Conservation (phyloP, 2,113 vertebrate species). For the Prolemur simus region DNA sequence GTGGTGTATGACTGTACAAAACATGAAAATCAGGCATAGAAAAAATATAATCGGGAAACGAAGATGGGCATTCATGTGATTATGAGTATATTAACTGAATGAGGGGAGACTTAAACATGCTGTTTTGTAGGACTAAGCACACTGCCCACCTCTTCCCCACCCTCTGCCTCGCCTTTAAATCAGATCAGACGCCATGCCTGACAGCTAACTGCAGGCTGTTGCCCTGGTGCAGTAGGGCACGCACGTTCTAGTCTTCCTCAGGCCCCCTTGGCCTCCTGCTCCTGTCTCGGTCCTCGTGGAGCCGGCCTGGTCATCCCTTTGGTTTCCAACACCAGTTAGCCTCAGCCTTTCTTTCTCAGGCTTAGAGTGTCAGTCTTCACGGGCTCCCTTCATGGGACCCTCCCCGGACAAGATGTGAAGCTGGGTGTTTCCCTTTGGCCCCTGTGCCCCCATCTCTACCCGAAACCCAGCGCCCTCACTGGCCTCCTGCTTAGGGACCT, state of each 20-base stretch:
- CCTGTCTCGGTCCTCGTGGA: neutral
- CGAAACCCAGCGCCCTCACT: rapidly evolving
- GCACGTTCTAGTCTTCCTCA: neutral
- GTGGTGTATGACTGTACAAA: neutral
- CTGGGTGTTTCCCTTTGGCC: neutral
- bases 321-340: neutral
- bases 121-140: neutral
- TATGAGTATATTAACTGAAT: neutral
- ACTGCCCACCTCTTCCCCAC: no score
- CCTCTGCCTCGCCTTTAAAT: neutral
- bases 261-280: neutral
- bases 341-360: neutral
- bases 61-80: neutral
- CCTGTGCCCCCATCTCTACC: neutral
- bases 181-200: neutral
- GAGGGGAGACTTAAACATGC: neutral
- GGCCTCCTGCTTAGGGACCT: neutral
- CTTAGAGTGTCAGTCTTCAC: neutral
- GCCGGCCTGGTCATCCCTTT: neutral
- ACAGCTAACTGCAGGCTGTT: neutral
- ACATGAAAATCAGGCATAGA: neutral
- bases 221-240: neutral
- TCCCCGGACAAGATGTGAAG: neutral
- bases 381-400: neutral
- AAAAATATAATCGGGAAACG: neutral